phyloP scores from a whole-genome alignment of 2,888 invertebrate species.

The Tricholauxania praeusta region DNA sequence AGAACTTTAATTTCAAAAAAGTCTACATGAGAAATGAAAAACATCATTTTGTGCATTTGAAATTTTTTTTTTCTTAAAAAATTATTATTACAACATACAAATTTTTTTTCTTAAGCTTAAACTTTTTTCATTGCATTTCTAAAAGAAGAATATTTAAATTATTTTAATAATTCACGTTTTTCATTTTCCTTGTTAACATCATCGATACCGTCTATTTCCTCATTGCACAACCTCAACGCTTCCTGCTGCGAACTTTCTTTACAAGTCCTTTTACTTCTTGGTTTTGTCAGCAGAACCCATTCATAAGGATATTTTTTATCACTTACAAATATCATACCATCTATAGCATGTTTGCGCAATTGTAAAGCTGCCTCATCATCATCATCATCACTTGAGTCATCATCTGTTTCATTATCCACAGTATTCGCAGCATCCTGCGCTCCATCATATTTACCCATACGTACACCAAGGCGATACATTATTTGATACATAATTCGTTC shows the following conservation, averaged over 20 bases:
- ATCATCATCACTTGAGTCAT: background rate
- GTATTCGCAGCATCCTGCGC: background rate
- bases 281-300: background rate
- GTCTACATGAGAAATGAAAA: no score
- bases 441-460: constrained; percentile 9
- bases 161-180: no score
- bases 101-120: no score
- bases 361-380: background rate
- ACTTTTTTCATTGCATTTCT: no score
- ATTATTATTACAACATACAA: no score
- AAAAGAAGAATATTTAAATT: no score
- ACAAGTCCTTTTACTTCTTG: no score
- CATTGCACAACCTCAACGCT: background rate
- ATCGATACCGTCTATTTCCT: background rate
- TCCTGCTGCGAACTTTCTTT: no score
- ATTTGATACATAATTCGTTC: constrained; percentile 19
- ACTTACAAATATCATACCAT: background rate
- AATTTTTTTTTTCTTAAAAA: no score
- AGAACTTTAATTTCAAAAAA: no score
- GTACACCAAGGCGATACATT: constrained; percentile 13
- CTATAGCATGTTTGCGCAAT: background rate
- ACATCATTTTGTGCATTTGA: no score
- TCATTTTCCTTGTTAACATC: no score
- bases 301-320: background rate
- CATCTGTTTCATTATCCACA: background rate